Base-by-base conservation (phyloP, 1,140 invertebrate species). In the Caenorhabditis briggsae region DNA sequence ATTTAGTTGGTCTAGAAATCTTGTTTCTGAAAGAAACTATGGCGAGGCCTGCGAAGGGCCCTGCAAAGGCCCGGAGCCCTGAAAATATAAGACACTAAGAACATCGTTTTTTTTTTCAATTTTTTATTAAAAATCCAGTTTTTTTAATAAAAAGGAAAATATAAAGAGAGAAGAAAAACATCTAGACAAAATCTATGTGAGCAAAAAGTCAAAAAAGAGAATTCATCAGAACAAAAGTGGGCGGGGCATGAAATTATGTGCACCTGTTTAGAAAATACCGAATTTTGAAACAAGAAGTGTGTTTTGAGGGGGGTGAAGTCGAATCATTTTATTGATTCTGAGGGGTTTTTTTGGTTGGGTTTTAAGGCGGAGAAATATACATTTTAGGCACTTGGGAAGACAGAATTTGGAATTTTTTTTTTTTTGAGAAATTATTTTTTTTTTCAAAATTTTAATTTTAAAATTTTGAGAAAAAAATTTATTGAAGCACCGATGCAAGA, bases 231-330 rank as follows among this genome's bases (percentile, higher is more conserved):
- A 33, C 33, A 33, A 33, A 11, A 25, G 70, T 23, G 9, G 70
- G 70, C 46, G 70, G 70, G 70, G n/a, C 59, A 61, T 61, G 59
- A 65, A 33, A 65, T 33, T 25, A 46, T 50, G 70, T 78, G 70
- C 70, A 78, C 46, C 70, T 78, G 70, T 78, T 50, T 78, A 48
- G 70, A n/a, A 50, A 78, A 78, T 78, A 78, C 70, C 70, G 23
- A 46, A 46, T 46, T 58, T 58, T 58, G 5, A n/a, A 70, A 70
- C 14, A 16, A 70, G 9, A 25, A 6, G 61, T 33, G 33, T 33
- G 1, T 33, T 33, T 33, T 33, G 23, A 33, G 16, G 61, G 23
- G 33, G 61, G n/a, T n/a, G n/a, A n/a, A 12, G 18, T 50, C 70
- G 70, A 78, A 78, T 78, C 70, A 78, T 20, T 23, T 12, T 43